Base-by-base conservation (phyloP, 1,140 invertebrate genomes). In the Tetramorium simillimum region DNA sequence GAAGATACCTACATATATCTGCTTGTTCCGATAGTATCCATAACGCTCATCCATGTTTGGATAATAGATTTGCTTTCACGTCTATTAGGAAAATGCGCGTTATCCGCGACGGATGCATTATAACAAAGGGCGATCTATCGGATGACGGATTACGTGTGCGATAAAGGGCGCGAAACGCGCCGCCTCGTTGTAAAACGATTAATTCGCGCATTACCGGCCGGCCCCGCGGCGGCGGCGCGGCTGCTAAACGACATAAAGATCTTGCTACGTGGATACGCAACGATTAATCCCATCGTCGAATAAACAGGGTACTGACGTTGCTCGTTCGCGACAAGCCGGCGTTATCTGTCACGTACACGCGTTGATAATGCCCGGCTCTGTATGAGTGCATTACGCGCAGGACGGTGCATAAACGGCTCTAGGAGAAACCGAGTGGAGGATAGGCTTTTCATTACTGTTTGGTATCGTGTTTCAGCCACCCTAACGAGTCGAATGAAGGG, bases 391-490 rank as follows among this genome's bases (percentile, higher is more conserved):
- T 91, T 91, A 89, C 90, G 89, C 78, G 87, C 69, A 88, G 89
- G 73, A 63, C 84, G 86, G 70, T 56, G 63, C 86, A 87, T 91
- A 91, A 91, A 91, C 87, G 90, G 87, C 89, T 91, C 87, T 85
- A 91, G 76, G 85, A 91, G 90, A 84, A 89, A 91, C 87, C 85
- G 89, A 90, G 90, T 89, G 84, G 69, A 92, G 89, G 91, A 91
- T 91, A 91, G 90, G 92, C 90, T 92, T 93, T 93, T 93, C 92
- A 93, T 93, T 93, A 93, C 88, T 90, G 91, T 91, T 92, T 89
- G 92, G 92, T 91, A 92, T 93, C 92, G 91, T 89, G 89, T 93
- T 92, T 92, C 81, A 91, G 91, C 73, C 89, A 88, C 92, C 90
- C 89, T 91, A 92, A 93, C 91, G 90, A 92, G 87, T 91, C 90